phyloP scores from a whole-genome alignment of 2,113 vertebrate genomes.

The Ageneiosus marmoratus region DNA sequence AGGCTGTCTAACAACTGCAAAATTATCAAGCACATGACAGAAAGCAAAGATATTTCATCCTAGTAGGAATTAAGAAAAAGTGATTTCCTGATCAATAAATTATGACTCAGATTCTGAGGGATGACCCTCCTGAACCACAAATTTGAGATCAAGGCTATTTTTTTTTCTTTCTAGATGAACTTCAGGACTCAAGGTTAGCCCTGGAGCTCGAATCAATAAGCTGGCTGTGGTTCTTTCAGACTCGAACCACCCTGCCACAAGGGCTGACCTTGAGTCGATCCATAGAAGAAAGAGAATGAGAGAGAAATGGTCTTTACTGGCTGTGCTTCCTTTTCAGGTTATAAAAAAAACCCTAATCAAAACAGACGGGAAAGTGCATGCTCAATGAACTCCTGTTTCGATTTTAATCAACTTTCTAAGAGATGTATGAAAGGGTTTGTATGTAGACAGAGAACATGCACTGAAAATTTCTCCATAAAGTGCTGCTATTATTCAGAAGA shows the following conservation, averaged over 20 bases:
- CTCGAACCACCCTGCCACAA: constrained; percentile 41
- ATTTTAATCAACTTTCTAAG: constrained; percentile 40
- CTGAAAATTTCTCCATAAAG: background rate
- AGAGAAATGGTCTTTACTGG: constrained; percentile 11
- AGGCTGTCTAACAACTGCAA: background rate
- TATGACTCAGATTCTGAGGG: background rate
- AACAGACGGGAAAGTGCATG: constrained; percentile 27
- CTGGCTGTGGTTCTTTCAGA: constrained; percentile 55
- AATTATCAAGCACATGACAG: background rate
- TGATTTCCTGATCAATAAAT: constrained; percentile 16
- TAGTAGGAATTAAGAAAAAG: background rate
- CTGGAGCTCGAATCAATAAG: constrained; percentile 66
- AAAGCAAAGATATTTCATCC: background rate
- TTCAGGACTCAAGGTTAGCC: constrained; percentile 58
- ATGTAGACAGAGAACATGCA: background rate
- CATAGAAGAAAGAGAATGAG: constrained; percentile 36
- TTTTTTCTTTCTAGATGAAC: background rate
- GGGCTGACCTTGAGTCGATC: constrained; percentile 61
- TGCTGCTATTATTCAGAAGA: background rate
- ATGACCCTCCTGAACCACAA: background rate
- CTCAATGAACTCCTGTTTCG: constrained; percentile 1
- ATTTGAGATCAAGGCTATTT: background rate
- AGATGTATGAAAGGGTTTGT: background rate
- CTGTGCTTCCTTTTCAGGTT: constrained; percentile 21
- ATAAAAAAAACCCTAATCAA: constrained; percentile 35